Evolutionary conservation across 2,797 vertebrate genomes (phyloP).

Genomic region (Channa striata): DNA sequence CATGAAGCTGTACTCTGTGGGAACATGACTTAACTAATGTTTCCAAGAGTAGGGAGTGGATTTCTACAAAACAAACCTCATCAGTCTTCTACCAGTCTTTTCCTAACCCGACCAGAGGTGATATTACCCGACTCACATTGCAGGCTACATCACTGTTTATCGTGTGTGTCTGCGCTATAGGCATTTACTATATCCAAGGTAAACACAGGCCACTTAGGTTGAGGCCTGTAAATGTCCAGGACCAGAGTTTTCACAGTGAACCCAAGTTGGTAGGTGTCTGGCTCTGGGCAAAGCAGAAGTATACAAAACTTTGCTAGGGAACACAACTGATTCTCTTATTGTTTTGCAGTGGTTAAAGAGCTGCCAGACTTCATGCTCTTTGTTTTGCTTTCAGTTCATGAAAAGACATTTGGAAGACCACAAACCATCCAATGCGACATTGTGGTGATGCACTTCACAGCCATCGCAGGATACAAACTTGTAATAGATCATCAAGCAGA

Average conservation of each 20-base stretch:
- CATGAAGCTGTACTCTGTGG: conserved; percentile 62
- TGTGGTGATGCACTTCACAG: conserved; percentile 50
- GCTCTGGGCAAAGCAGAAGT: conserved; percentile 37
- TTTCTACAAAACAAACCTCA: conserved; percentile 70
- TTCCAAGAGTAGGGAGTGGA: conserved; percentile 39
- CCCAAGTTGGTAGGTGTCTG: conserved; percentile 56
- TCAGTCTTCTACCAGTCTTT: conserved; percentile 67
- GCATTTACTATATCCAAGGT: conserved; percentile 48
- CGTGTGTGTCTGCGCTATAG: conserved; percentile 32
- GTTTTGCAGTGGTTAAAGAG: conserved; percentile 19
- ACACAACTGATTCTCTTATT: conserved; percentile 40
- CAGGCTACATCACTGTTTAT: conserved; percentile 35
- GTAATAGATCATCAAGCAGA: conserved; percentile 66
- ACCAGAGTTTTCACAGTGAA: conserved; percentile 20
- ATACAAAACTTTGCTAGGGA: conserved; percentile 22
- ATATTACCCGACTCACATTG: conserved; percentile 49
- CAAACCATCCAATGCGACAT: conserved; percentile 43
- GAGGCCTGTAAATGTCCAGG: conserved; percentile 17
- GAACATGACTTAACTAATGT: conserved; percentile 69
- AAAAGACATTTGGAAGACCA: conserved; percentile 45
- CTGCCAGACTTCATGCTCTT: conserved; percentile 13
- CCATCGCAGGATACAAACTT: conserved; percentile 52
- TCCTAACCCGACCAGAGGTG: conserved; percentile 63
- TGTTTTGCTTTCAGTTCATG: conserved; percentile 67
- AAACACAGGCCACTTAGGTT: conserved; percentile 61